Evolutionary conservation across 2,888 invertebrate species (phyloP).

Genomic region (Ophraella communa): DNA sequence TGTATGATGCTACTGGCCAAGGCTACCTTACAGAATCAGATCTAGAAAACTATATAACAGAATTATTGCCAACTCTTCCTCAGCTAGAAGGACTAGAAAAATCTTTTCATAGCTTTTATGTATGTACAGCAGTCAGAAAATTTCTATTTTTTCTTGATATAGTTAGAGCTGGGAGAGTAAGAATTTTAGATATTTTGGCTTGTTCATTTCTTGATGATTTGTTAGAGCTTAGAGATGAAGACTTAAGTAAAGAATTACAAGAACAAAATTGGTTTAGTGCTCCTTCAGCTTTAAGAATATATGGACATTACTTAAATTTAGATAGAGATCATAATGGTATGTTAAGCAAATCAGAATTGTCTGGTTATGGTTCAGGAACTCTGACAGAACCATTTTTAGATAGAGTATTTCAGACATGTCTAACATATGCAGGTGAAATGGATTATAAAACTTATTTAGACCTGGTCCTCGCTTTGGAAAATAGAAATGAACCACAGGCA

Average conservation of each 20-base stretch:
- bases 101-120: constrained; percentile 94
- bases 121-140: constrained; percentile 94
- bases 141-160: constrained; percentile 97
- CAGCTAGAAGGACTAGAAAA: constrained; percentile 90
- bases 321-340: constrained; percentile 96
- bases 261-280: constrained; percentile 93
- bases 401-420: constrained; percentile 92
- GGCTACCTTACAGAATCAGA: constrained; percentile 70
- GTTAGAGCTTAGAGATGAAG: constrained; percentile 67
- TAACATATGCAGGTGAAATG: constrained; percentile 94
- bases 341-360: constrained; percentile 89
- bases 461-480: constrained; percentile 91
- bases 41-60: constrained; percentile 92
- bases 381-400: constrained; percentile 90
- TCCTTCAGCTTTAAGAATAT: constrained; percentile 86
- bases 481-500: constrained; percentile 89
- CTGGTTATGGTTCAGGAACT: constrained; percentile 89
- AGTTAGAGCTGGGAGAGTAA: constrained; percentile 81
- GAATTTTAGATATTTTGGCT: constrained; percentile 90
- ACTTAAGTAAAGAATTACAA: constrained; percentile 78
- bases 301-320: constrained; percentile 91
- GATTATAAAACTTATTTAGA: constrained; percentile 97
- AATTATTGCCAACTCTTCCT: constrained; percentile 89
- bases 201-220: constrained; percentile 93
- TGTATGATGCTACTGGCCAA: constrained; percentile 93